Base-by-base conservation (phyloP, 2,113 vertebrate genomes). In the Poeciliopsis occidentalis region DNA sequence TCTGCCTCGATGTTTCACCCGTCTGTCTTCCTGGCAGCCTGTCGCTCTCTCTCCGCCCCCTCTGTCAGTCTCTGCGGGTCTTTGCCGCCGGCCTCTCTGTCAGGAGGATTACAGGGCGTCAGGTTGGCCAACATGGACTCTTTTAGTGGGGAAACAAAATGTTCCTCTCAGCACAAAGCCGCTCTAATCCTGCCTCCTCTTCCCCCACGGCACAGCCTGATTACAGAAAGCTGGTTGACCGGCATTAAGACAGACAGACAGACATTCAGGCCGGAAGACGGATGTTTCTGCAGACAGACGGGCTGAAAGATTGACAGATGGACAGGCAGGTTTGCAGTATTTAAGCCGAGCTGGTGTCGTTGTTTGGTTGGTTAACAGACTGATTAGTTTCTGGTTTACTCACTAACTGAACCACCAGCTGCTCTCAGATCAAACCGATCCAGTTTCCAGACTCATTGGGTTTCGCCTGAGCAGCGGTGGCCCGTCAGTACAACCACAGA, bases 91-190 rank as follows among this genome's bases (percentile, higher is more conserved):
- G 79, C 71, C 64, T 65, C 78, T 70, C 77, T 78, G 80, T 84
- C 83, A 69, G 82, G 92, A 92, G 82, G 92, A 92, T 93, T 91
- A 91, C 83, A 75, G 39, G 69, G 76, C 76, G 61, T 88, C 86
- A 91, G 90, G 91, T 92, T 92, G 90, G 86, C 89, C 91, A 93
- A 92, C 93, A 92, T 82, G 79, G 88, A 85, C 75, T 64, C 27
- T 22, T 44, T 34, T 85, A 79, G 81, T 90, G 90, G 91, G 91
- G 88, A 93, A 94, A 93, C 92, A 92, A 91, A 93, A 91, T 92
- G 91, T 92, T 91, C 90, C 80, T 87, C 87, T 85, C 67, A 64
- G 88, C 90, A 81, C 84, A 92, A 93, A 92, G 91, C 92, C 79
- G 69, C 75, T 76, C 51, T 93, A 92, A 93, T 93, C 93, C 71